Evolutionary conservation across 2,888 invertebrate species (phyloP), one percentile per base, ranked within the genome.

Genomic region (Hypolimnas misippus): DNA sequence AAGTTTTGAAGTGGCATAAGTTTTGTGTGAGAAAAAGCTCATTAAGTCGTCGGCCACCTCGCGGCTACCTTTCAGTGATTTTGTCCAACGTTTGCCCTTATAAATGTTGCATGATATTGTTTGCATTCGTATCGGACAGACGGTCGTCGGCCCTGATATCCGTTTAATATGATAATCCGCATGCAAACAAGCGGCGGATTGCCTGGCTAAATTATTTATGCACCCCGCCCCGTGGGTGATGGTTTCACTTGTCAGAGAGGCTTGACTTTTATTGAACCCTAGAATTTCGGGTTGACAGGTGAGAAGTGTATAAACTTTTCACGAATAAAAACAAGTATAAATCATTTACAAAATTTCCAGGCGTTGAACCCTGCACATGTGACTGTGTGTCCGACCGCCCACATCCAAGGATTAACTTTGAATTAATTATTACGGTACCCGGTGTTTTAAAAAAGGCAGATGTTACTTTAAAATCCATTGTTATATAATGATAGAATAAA

Each of bases 151-250:
- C 82, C 83, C 85, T 86, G 87, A 87, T 89, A 90, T 89, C 87
- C 87, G 89, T 89, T 91, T 92, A 92, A 91, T 91, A 92, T 92
- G 91, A 91, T 92, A 92, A 92, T 92, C 89, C 86, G 77, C 83
- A 89, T 90, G 91, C 91, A 92, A 90, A 89, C 89, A 89, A 84
- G 79, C 86, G 85, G 78, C 80, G 88, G 88, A 89, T 90, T 86
- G 89, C 84, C 86, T 81, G 82, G 79, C 83, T 83, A 86, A 89
- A 90, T 91, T 89, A 91, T 89, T 90, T 90, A 91, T 91, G 89
- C 89, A 89, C 83, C 86, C 88, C 82, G 81, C 73, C 80, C 85
- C 83, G 84, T 73, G 84, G 81, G 77, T 86, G 87, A 89, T 83
- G 83, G 86, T 81, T 86, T 84, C 79, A 82, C 81, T 86, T 81